phyloP scores from a whole-genome alignment of 2,113 vertebrate genomes.

The Patagioenas fasciata region DNA sequence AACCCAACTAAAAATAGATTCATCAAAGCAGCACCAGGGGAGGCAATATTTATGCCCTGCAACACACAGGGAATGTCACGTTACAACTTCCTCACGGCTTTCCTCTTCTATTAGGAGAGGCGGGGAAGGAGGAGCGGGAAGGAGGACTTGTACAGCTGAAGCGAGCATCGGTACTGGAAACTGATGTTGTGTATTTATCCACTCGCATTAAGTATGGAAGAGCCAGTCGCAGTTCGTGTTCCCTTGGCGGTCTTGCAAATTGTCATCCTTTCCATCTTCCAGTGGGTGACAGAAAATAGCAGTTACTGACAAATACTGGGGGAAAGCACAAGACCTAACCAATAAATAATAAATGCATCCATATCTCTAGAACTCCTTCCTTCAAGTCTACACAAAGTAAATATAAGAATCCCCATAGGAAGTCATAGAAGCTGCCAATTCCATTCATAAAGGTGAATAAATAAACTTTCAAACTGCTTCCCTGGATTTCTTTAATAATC shows the following conservation, averaged over 20 bases:
- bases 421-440: neutral
- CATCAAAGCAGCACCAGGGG: conserved; percentile 28
- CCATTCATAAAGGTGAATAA: neutral
- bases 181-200: conserved; percentile 46
- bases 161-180: neutral
- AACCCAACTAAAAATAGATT: conserved; percentile 49
- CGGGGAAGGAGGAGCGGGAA: neutral
- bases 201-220: conserved; percentile 35
- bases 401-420: neutral
- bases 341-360: conserved; percentile 65
- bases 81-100: conserved; percentile 16
- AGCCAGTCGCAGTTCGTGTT: conserved; percentile 36
- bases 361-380: conserved; percentile 6
- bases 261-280: conserved; percentile 62
- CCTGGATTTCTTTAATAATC: neutral
- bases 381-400: conserved; percentile 35
- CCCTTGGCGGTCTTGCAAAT: conserved; percentile 35
- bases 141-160: neutral
- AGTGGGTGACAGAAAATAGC: conserved; percentile 60
- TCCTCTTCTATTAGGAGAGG: neutral
- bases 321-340: conserved; percentile 50
- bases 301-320: conserved; percentile 59
- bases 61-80: neutral
- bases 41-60: neutral
- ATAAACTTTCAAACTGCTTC: neutral